Evolutionary conservation across 2,888 invertebrate genomes (phyloP), one percentile per base, ranked within the genome.

Genomic region (Drosophila eohydei): DNA sequence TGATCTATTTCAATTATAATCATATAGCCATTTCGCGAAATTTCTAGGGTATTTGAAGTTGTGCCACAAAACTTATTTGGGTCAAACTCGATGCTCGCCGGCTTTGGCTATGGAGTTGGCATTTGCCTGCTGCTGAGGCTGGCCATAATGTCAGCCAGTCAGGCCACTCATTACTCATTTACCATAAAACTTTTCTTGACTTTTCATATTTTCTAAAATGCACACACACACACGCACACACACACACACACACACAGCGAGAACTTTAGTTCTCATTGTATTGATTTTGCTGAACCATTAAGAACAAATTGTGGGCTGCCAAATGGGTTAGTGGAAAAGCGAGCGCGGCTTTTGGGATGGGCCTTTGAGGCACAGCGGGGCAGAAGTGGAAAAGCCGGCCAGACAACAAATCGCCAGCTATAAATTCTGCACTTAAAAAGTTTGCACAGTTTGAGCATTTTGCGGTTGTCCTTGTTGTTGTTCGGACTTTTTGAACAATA

Each of bases 371-470:
- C 11, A 11, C 8, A 16, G 32, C 50, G 2, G 12, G 54, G n/a
- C 28, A 21, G 54, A 52, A 28, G 21, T 2, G n/a, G 34, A 63
- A 65, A 65, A 58, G 54, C 60, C 51, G 74, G 67, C 84, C 88
- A 87, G 83, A 81, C 83, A 83, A 86, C 87, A 81, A 86, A 88
- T 86, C 83, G 83, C 81, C 71, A 69, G 87, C 87, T 72, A 86
- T 86, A 86, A 86, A 88, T 86, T 86, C 69, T 86, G 89, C 76
- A 83, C 87, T 86, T 86, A 88, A 88, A 83, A 86, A 88, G 78
- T 88, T 86, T 83, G 69, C 73, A 81, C 85, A 78, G 75, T 85
- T 78, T 82, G 52, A 61, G 71, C 57, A 62, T 74, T 60, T 61
- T 70, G 60, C 48, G 64, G 61, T 65, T 46, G 41, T 69, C 50